Base-by-base conservation (phyloP, 2,113 vertebrate genomes). In the Nanorana parkeri region DNA sequence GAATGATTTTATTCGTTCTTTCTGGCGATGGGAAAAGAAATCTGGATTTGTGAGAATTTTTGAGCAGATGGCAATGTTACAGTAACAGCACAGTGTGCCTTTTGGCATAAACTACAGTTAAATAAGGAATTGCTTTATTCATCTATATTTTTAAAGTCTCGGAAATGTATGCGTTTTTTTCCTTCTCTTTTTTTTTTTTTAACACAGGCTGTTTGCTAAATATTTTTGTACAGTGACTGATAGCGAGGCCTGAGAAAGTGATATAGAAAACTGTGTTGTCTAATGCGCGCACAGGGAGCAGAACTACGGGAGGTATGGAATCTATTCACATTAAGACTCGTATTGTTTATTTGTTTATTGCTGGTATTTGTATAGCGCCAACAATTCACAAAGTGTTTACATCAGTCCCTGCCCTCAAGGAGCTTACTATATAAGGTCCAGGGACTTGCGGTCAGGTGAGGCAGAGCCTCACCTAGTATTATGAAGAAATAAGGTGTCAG, bases 41-140 rank as follows among this genome's bases (percentile, higher is more conserved):
- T 81, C 79, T 81, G 68, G 68, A 81, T 73, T 79, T 79, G 79
- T 81, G 56, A 81, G 68, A 81, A 81, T 81, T 36, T 72, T 71
- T 47, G 68, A 81, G 56, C 79, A 81, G 79, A 81, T 81, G 79
- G 79, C 58, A 13, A 81, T 71, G 79, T 73, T 81, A 81, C 68
- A 81, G 61, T 66, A 68, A 73, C 79, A 81, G 79, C 79, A 81
- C 65, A 63, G 79, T 81, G 78, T 23, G 79, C 68, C 79, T 81
- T 81, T 81, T 81, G 79, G 58, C 78, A 80, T 80, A 64, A 72
- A 65, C 26, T 65, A 63, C 58, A 61, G 79, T 81, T 73, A 81
- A 81, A 81, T 81, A 81, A 81, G 68, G 79, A 81, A 81, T 73
- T 52, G 64, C 78, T 81, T 72, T 73, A 71, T 73, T 81, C 69